phyloP scores from a whole-genome alignment of 2,797 vertebrate species.

The Pogonophryne albipinna region DNA sequence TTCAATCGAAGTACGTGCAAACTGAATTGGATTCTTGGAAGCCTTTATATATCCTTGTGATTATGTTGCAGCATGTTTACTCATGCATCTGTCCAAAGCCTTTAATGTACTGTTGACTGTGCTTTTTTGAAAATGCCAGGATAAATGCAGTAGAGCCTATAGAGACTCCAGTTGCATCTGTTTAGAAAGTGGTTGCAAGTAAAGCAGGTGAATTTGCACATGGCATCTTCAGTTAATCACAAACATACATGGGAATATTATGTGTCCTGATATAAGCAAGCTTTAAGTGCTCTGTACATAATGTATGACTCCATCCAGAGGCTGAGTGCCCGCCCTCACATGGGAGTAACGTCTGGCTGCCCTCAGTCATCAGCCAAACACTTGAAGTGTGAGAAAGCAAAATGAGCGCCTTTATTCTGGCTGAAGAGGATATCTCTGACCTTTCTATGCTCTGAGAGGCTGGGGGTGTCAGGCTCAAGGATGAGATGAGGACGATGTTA shows the following conservation, averaged over 20 bases:
- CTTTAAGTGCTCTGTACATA: slow-evolving; percentile 4
- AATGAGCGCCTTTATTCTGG: slow-evolving; percentile 10
- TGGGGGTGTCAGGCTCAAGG: neutral
- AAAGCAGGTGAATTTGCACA: neutral
- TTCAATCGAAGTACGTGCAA: neutral
- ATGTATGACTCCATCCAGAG: slow-evolving; percentile 10
- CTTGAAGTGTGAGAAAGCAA: slow-evolving; percentile 7
- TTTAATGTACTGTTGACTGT: neutral
- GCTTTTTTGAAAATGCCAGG: neutral
- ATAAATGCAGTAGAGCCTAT: neutral
- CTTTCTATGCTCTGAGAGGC: slow-evolving; percentile 25
- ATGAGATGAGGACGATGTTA: slow-evolving; percentile 12
- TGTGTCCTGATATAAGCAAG: neutral
- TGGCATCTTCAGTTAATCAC: neutral
- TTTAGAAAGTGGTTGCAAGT: no score
- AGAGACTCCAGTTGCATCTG: neutral
- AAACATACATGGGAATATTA: neutral
- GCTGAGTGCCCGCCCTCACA: slow-evolving; percentile 1
- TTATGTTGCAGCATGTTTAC: neutral
- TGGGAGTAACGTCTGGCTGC: neutral
- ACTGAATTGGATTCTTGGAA: neutral
- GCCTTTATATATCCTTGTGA: neutral
- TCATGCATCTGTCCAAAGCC: neutral
- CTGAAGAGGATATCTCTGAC: slow-evolving; percentile 8
- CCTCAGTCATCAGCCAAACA: slow-evolving; percentile 6